Evolutionary conservation across 2,888 invertebrate species (phyloP), one percentile per base, ranked within the genome.

Genomic region (Parnassius mnemosyne): DNA sequence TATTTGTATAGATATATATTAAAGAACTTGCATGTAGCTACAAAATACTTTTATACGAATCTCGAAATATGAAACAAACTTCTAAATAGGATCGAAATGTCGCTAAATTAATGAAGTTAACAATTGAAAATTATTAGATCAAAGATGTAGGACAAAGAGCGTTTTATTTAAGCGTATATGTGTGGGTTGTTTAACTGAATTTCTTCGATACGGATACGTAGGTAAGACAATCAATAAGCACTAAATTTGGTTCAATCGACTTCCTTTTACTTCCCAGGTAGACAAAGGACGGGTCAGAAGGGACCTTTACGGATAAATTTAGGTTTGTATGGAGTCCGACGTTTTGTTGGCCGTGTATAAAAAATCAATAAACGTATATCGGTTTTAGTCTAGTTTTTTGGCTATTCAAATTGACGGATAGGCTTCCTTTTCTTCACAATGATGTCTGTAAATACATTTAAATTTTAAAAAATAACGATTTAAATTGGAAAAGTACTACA

Each of bases 161-260:
- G 49, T 54, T 60, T 54, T 60, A 54, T 60, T 43, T 43, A 41
- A 3, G 9, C 0, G 10, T 3, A 41, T 52, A 9, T 47, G 46
- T 59, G 61, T 57, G 56, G 13, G 55, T 51, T 25, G 53, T n/a
- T 41, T 61, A 52, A 25, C 16, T 43, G 47, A 53, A 41, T 60
- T 44, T 42, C n/a, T 2, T 51, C 13, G 25, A 56, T 20, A 44
- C 16, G 10, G 34, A 34, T 7, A 43, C 49, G 53, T 62, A 16
- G 50, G 49, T 62, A 51, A 46, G 61, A 43, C 63, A 63, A 63
- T 63, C 63, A 54, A 59, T 63, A 59, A 59, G 47, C 56, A 63
- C 63, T 63, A 56, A 63, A 63, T 59, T 63, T 46, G 55, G 63
- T 51, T 52, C 63, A 51, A 52, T 61, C 49, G 53, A 54, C 58